Evolutionary conservation across 2,797 vertebrate species (phyloP).

Genomic region (Karalla daura): DNA sequence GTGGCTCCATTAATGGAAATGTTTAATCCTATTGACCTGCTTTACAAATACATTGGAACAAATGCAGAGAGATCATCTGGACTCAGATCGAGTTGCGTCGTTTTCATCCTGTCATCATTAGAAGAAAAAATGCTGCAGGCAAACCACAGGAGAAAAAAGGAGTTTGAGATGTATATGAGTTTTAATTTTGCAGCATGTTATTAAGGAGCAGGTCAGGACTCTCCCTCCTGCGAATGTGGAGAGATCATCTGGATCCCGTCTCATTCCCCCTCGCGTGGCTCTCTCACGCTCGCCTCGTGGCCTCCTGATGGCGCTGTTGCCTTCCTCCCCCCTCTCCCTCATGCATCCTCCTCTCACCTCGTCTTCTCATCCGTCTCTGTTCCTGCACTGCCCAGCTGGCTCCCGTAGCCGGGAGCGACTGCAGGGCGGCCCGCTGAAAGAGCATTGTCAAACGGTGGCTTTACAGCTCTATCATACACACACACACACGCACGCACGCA

Average conservation of each 20-base stretch:
- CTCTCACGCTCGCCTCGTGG: conserved; percentile 16
- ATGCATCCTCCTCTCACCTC: conserved; percentile 35
- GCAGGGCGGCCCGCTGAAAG: conserved; percentile 84
- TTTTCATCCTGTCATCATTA: too few species aligned
- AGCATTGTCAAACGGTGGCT: conserved; percentile 85
- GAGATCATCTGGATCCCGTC: not conserved
- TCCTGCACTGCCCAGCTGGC: conserved; percentile 83
- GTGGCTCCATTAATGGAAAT: not conserved
- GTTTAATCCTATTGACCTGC: not conserved
- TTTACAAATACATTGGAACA: not conserved
- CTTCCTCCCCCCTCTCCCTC: conserved; percentile 34
- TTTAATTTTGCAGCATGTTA: too few species aligned
- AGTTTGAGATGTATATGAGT: too few species aligned
- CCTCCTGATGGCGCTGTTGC: conserved; percentile 78
- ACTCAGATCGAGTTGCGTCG: too few species aligned
- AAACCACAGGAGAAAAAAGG: too few species aligned
- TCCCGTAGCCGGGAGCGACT: conserved; percentile 79
- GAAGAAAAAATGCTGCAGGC: too few species aligned
- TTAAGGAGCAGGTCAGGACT: too few species aligned
- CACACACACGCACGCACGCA: conserved; percentile 52
- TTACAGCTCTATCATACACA: conserved; percentile 73
- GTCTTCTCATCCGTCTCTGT: conserved; percentile 53
- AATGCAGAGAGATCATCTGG: not conserved
- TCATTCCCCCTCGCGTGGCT: not conserved
- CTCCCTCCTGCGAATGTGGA: not conserved